Percentiles rank a stretch among this genome's conserved stretches.
Conservation (phyloP, 2,113 vertebrate genomes). For the Lichenostomus cassidix region DNA sequence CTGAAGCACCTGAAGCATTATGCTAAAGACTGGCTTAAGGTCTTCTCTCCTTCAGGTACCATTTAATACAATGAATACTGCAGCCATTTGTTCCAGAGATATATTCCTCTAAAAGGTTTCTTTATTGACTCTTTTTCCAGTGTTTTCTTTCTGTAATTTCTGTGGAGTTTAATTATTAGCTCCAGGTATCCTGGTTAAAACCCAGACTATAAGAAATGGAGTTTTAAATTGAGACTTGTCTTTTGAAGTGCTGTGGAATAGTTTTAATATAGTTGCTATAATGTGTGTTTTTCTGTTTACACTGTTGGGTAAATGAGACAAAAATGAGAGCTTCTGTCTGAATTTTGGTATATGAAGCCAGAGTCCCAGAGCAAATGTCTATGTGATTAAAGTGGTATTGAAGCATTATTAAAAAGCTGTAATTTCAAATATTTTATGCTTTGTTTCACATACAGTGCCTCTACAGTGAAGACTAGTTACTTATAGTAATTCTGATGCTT, state of each 20-base stretch:
- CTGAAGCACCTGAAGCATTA: background rate
- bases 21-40: background rate
- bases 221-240: slow-evolving; percentile 38
- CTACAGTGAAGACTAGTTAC: background rate
- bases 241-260: background rate
- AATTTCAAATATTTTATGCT: slow-evolving; percentile 8
- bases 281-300: slow-evolving; percentile 27
- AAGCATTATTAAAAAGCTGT: slow-evolving; percentile 42
- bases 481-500: background rate
- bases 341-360: background rate
- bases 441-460: background rate
- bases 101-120: slow-evolving; percentile 21
- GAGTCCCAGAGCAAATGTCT: slow-evolving; percentile 15
- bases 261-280: slow-evolving; percentile 25
- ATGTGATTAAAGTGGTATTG: background rate
- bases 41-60: background rate
- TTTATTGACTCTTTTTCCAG: slow-evolving; percentile 1
- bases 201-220: slow-evolving; percentile 19
- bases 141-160: slow-evolving; percentile 41
- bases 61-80: slow-evolving; percentile 15
- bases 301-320: slow-evolving; percentile 20
- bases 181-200: slow-evolving; percentile 37
- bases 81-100: background rate
- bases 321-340: slow-evolving; percentile 18
- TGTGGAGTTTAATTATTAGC: slow-evolving; percentile 47